These are phyloP conservation scores for Polyommatus icarus DNA, from an alignment of 2,888 invertebrate species.

Conservation along the genomic window DNA sequence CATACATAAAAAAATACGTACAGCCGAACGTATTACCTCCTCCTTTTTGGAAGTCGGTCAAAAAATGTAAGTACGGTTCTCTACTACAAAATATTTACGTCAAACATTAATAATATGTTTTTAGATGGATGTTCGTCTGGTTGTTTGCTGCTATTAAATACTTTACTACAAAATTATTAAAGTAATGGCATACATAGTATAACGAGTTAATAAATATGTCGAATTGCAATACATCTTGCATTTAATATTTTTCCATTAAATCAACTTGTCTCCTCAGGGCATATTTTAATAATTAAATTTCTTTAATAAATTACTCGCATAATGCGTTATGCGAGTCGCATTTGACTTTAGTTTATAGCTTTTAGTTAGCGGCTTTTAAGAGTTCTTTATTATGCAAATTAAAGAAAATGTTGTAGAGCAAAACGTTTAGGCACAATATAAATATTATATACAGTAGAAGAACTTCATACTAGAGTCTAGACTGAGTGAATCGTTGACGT, in stretches of 20 bases:
- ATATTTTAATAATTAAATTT: constrained; percentile 8
- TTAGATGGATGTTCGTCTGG: too few species aligned
- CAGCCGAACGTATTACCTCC: too few species aligned
- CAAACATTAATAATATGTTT: too few species aligned
- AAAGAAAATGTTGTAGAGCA: neutral
- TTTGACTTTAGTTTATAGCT: neutral
- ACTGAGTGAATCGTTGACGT: too few species aligned
- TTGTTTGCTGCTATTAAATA: too few species aligned
- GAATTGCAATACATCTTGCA: neutral
- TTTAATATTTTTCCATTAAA: neutral
- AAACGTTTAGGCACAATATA: neutral
- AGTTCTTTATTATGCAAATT: neutral
- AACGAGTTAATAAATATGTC: neutral
- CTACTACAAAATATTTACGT: too few species aligned
- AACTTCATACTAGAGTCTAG: too few species aligned
- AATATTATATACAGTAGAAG: neutral
- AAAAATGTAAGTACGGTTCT: too few species aligned
- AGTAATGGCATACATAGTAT: neutral
- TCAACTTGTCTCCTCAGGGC: neutral
- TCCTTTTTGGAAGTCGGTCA: too few species aligned
- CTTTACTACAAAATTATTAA: too few species aligned
- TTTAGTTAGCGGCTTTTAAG: neutral
- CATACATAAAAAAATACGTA: too few species aligned
- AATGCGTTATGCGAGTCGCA: too few species aligned
- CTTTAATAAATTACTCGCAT: neutral